A percentile compares a stretch with the other conserved stretches of the same genome.
Conservation (phyloP, 2,888 invertebrate genomes). For the Caradrina kadenii region DNA sequence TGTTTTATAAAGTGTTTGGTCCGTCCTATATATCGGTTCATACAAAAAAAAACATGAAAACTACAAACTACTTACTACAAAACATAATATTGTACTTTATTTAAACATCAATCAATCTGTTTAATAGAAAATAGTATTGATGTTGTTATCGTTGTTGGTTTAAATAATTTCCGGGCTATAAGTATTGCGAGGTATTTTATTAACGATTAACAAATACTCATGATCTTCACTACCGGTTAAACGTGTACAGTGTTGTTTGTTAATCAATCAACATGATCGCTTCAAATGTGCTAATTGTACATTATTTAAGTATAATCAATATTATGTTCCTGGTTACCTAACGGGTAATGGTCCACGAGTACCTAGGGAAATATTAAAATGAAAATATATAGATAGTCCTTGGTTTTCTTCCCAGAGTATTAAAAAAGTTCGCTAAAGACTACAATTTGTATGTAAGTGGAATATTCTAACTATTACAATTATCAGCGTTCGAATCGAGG, state of each 20-base stretch:
- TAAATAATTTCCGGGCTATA: constrained; percentile 28
- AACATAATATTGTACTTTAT: no score
- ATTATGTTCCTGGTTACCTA: no score
- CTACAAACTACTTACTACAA: no score
- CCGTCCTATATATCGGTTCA: no score
- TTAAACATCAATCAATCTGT: neutral
- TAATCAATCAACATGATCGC: constrained; percentile 8
- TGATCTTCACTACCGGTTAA: constrained; percentile 1
- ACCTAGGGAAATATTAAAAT: no score
- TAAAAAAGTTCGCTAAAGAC: neutral
- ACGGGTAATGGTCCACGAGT: no score
- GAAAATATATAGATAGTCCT: neutral
- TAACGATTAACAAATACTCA: constrained; percentile 22
- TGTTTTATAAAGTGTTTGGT: no score
- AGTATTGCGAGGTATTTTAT: constrained; percentile 18
- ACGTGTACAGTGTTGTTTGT: constrained; percentile 16
- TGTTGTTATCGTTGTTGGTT: constrained; percentile 5
- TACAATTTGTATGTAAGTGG: constrained; percentile 28
- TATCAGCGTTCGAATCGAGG: constrained; percentile 23
- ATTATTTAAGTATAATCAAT: no score
- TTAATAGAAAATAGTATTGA: neutral
- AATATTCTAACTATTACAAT: constrained; percentile 15
- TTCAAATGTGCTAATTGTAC: constrained; percentile 1
- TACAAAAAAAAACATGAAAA: no score
- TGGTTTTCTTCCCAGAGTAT: constrained; percentile 3